Percentiles rank a stretch among this genome's conserved stretches.
Evolutionary conservation across 2,888 invertebrate species (phyloP).

Genomic region (Drosophila yooni): DNA sequence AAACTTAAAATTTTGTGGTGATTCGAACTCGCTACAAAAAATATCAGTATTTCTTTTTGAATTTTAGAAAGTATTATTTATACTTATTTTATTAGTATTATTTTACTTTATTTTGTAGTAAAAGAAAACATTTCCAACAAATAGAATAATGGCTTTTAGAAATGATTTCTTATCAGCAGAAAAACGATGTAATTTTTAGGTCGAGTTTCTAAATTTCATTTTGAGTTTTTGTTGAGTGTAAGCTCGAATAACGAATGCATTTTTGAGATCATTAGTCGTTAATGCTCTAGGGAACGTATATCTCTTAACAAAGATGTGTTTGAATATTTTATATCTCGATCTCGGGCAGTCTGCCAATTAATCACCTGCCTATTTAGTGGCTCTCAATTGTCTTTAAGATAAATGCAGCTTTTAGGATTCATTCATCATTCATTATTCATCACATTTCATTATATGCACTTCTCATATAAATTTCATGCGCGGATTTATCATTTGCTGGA

Average conservation of each 20-base stretch:
- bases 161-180: not conserved
- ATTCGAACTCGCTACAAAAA: not conserved
- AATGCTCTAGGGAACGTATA: not conserved
- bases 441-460: constrained; percentile 19
- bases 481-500: constrained; percentile 8
- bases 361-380: not conserved
- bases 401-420: not conserved
- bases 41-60: not conserved
- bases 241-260: not conserved
- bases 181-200: not conserved
- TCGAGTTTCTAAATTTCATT: not conserved
- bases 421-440: constrained; percentile 23
- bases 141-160: not conserved
- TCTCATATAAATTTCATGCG: constrained; percentile 28
- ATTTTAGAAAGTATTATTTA: not conserved
- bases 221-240: not conserved
- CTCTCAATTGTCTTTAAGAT: not conserved
- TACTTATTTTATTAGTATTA: not conserved
- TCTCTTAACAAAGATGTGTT: not conserved
- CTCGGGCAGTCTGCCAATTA: not conserved
- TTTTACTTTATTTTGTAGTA: not conserved
- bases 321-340: not conserved
- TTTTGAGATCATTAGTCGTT: not conserved
- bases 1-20: not conserved
- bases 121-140: not conserved